Conservation (phyloP, 2,888 invertebrate genomes). For the Drosophila villosipedis region DNA sequence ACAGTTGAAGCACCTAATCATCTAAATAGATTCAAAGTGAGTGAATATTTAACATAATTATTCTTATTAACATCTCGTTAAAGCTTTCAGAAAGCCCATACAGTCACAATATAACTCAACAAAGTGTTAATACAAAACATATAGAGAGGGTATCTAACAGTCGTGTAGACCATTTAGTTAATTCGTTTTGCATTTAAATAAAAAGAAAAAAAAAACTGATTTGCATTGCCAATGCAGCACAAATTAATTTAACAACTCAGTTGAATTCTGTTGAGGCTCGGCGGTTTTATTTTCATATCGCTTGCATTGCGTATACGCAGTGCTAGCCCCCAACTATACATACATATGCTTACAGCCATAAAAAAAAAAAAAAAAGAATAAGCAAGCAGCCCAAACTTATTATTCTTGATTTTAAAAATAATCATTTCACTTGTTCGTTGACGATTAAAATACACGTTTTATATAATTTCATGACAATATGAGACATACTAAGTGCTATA, state of each 20-base stretch:
- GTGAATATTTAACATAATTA: conserved; percentile 14
- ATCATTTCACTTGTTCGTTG: conserved; percentile 33
- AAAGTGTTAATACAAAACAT: neutral
- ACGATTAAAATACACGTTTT: conserved; percentile 38
- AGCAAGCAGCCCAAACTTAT: conserved; percentile 13
- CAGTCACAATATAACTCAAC: neutral
- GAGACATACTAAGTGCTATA: conserved; percentile 41
- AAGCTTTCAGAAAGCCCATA: neutral
- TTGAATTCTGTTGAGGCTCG: conserved; percentile 80
- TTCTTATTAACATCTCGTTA: conserved; percentile 19
- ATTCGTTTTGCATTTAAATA: neutral
- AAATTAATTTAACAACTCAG: conserved; percentile 84
- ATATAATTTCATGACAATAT: conserved; percentile 35
- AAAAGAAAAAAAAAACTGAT: conserved; percentile 62
- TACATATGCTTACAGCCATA: conserved; percentile 9
- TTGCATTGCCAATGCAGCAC: conserved; percentile 74
- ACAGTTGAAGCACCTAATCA: neutral
- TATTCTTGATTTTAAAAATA: conserved; percentile 48
- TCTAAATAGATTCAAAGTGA: neutral
- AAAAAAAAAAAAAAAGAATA: conserved; percentile 1
- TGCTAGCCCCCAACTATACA: conserved; percentile 18
- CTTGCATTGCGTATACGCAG: conserved; percentile 68
- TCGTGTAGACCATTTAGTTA: neutral
- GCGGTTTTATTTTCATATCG: conserved; percentile 48
- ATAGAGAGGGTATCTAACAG: neutral